Conservation (phyloP, 2,888 invertebrate species). For the Xestia sexstrigata region DNA sequence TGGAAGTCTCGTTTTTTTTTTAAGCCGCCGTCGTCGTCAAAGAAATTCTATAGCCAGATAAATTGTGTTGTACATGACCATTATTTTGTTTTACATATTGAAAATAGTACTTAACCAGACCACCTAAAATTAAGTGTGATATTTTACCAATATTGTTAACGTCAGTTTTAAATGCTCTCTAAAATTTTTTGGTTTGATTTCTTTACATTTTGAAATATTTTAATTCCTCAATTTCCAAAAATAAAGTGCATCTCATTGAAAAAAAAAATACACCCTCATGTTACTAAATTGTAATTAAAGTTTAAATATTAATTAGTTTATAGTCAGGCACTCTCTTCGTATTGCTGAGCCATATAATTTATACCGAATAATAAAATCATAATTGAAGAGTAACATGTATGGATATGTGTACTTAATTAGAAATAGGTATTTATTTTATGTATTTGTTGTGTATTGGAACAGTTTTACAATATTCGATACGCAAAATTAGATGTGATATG, state of each 20-base stretch:
- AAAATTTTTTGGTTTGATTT: constrained; percentile 68
- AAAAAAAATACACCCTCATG: constrained; percentile 64
- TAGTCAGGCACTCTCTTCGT: constrained; percentile 73
- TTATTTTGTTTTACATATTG: constrained; percentile 81
- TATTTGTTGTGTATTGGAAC: constrained; percentile 85
- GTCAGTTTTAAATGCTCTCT: constrained; percentile 84
- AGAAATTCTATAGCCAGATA: constrained; percentile 28
- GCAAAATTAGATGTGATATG: constrained; percentile 88
- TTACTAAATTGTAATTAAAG: constrained; percentile 67
- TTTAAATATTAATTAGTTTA: constrained; percentile 67
- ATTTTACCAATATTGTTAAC: constrained; percentile 79
- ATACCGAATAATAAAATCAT: constrained; percentile 72
- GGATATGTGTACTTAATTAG: constrained; percentile 88
- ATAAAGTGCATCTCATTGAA: constrained; percentile 63
- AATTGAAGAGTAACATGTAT: constrained; percentile 73
- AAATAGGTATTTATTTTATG: constrained; percentile 87
- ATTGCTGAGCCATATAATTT: constrained; percentile 85
- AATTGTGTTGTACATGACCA: constrained; percentile 77
- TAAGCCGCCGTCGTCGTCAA: constrained; percentile 20
- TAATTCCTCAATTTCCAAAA: constrained; percentile 55
- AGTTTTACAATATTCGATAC: constrained; percentile 83
- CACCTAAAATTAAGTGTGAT: constrained; percentile 87
- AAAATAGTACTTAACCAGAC: constrained; percentile 87
- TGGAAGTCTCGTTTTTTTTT: constrained; percentile 12
- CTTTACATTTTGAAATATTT: constrained; percentile 53